A percentile compares a stretch with the other conserved stretches of the same genome.
Evolutionary conservation across 2,113 vertebrate genomes (phyloP).

Genomic region (Empidonax traillii): DNA sequence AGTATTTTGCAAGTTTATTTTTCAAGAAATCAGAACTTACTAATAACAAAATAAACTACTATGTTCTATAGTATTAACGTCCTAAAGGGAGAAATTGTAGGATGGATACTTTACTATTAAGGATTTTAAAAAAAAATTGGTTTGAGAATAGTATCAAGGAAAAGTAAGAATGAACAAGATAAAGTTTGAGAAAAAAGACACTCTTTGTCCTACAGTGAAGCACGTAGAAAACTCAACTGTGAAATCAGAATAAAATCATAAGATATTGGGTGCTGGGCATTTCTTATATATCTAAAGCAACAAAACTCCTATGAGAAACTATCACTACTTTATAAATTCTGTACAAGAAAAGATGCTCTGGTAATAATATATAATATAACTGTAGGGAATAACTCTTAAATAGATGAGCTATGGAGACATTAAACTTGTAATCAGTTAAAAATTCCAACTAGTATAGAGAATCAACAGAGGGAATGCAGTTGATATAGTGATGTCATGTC

Average conservation of each 20-base stretch:
- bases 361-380: not conserved
- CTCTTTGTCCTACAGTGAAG: not conserved
- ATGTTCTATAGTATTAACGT: not conserved
- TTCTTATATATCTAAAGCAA: not conserved
- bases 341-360: not conserved
- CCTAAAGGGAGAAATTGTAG: not conserved
- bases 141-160: not conserved
- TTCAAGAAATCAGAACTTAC: not conserved
- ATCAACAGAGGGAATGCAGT: not conserved
- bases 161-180: not conserved
- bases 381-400: not conserved
- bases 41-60: not conserved
- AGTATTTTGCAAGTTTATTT: not conserved
- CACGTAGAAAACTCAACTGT: not conserved
- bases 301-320: not conserved
- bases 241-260: not conserved
- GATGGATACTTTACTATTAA: not conserved
- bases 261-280: not conserved
- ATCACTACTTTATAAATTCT: not conserved
- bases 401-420: not conserved
- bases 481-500: not conserved
- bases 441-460: not conserved
- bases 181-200: not conserved
- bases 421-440: not conserved
- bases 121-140: not conserved